Conservation (phyloP, 2,797 vertebrate genomes). For the Sylvilagus floridanus region DNA sequence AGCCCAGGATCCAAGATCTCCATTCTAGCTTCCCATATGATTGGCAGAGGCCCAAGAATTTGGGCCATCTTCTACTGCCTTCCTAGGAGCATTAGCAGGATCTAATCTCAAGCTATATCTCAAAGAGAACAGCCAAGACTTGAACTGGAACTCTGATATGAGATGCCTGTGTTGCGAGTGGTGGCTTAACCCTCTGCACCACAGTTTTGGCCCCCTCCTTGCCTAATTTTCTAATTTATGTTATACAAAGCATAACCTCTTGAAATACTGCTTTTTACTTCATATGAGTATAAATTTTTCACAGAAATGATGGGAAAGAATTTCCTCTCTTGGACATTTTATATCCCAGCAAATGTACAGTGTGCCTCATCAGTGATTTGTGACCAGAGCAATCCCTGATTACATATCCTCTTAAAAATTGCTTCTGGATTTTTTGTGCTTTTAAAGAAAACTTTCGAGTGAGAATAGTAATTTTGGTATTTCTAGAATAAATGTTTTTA, state of each 20-base stretch:
- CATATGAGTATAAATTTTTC: neutral
- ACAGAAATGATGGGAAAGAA: neutral
- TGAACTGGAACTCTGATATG: too few species aligned
- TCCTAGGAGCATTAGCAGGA: too few species aligned
- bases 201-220: too few species aligned
- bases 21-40: too few species aligned
- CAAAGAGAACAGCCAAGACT: too few species aligned
- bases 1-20: too few species aligned
- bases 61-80: too few species aligned
- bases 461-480: slow-evolving; percentile 5
- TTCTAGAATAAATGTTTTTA: slow-evolving; percentile 26
- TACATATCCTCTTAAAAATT: neutral
- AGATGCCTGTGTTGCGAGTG: too few species aligned
- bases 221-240: neutral
- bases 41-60: too few species aligned
- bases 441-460: slow-evolving; percentile 39
- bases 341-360: neutral
- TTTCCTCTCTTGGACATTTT: neutral
- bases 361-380: neutral
- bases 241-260: neutral
- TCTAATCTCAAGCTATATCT: too few species aligned
- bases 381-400: neutral
- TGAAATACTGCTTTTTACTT: neutral
- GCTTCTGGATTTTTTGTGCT: neutral
- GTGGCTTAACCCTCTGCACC: too few species aligned